Percentiles rank a stretch among this genome's conserved stretches.
Conservation (phyloP, 2,797 vertebrate species). For the Amblyraja radiata region DNA sequence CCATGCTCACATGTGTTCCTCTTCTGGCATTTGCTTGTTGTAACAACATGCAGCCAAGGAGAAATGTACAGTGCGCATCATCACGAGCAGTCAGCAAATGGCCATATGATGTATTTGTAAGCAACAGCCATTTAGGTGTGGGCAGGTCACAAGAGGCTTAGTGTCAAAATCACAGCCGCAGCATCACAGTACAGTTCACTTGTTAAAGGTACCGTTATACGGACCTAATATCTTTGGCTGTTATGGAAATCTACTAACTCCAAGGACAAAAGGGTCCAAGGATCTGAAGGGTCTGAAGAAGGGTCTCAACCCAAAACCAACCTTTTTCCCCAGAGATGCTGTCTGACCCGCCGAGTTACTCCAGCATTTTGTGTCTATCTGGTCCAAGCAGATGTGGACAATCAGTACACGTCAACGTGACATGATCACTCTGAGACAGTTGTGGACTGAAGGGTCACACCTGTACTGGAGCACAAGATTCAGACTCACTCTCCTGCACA, state of each 20-base stretch:
- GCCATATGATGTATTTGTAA: background rate
- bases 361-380: too few species aligned
- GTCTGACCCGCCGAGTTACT: too few species aligned
- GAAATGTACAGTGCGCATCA: background rate
- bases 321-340: too few species aligned
- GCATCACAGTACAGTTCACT: background rate
- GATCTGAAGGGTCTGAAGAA: too few species aligned
- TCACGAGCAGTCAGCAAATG: background rate
- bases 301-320: too few species aligned
- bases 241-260: background rate
- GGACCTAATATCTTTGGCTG: background rate
- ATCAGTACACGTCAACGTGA: background rate
- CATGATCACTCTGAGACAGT: background rate
- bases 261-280: background rate
- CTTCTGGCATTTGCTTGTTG: background rate
- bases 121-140: background rate
- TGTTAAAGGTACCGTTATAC: background rate
- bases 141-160: background rate
- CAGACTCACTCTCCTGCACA: too few species aligned
- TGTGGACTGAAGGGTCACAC: too few species aligned
- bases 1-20: too few species aligned
- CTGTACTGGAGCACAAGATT: too few species aligned
- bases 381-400: background rate
- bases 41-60: background rate
- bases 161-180: too few species aligned